Evolutionary conservation across 35 echinoderm and acorn worm genomes (phyloP).

Genomic region (Chiridota heheva): DNA sequence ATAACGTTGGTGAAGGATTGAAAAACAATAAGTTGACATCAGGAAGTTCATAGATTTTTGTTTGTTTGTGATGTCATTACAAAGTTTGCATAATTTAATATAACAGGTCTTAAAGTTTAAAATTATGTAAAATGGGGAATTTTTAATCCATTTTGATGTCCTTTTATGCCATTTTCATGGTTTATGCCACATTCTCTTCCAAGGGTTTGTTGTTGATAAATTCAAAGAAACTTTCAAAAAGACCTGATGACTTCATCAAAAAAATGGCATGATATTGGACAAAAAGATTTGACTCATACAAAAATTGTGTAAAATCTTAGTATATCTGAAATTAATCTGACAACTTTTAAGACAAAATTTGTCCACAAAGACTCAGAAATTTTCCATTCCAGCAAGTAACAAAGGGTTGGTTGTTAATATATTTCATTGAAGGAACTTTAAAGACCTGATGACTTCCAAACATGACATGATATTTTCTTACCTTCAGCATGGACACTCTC

Average conservation of each 20-base stretch:
- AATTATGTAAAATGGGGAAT: background rate
- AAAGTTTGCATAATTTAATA: background rate
- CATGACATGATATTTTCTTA: constrained; percentile 3
- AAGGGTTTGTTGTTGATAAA: constrained; percentile 1
- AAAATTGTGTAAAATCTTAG: no score
- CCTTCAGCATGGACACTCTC: constrained; percentile 70
- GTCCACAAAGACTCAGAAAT: no score
- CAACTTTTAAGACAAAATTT: no score
- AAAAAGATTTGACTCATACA: no score
- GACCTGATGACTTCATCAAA: no score
- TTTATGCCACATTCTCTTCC: background rate
- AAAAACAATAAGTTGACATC: constrained; percentile 2
- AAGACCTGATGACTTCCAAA: no score
- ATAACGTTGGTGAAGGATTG: no score
- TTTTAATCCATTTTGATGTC: background rate
- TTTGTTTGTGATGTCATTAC: background rate
- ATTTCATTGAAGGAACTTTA: no score
- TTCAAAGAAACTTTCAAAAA: constrained; percentile 34
- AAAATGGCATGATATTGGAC: no score
- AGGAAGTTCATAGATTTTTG: background rate
- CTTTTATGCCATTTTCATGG: constrained; percentile 4
- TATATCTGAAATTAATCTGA: no score
- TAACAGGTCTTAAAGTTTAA: background rate
- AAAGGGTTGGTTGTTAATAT: no score
- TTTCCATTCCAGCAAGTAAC: no score